phyloP scores from a whole-genome alignment of 1,140 invertebrate species.

The Pararge aegeria region DNA sequence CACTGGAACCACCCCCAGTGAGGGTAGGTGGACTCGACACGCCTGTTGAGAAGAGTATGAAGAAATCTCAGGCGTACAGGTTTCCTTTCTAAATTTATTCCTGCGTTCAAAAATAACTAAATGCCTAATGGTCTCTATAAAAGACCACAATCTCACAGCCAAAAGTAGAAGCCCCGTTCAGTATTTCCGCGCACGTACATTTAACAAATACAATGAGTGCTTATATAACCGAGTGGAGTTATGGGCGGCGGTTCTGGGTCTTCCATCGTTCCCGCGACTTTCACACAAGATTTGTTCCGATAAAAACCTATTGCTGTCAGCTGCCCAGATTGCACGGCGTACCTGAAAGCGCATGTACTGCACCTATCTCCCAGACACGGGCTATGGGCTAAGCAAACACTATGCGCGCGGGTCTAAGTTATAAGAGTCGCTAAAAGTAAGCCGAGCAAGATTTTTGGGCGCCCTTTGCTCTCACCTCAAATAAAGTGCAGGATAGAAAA shows the following conservation, averaged over 20 bases:
- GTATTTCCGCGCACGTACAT: not conserved
- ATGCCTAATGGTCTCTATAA: too few relatives aligned
- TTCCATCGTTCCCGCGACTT: conserved; percentile 55
- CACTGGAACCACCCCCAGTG: too few relatives aligned
- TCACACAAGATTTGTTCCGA: conserved; percentile 71
- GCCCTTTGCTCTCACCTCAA: too few relatives aligned
- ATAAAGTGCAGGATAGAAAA: too few relatives aligned
- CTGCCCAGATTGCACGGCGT: conserved; percentile 61
- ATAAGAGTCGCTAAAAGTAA: not conserved
- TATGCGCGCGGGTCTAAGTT: conserved; percentile 34
- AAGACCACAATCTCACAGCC: not conserved
- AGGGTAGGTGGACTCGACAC: too few relatives aligned
- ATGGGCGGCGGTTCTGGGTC: conserved; percentile 33
- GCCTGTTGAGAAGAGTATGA: too few relatives aligned
- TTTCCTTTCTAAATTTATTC: too few relatives aligned
- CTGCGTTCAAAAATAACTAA: too few relatives aligned
- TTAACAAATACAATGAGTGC: conserved; percentile 12
- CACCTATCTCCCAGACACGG: conserved; percentile 72
- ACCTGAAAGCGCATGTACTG: conserved; percentile 76
- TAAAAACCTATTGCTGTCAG: conserved; percentile 77
- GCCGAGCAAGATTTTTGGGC: too few relatives aligned
- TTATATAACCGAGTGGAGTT: conserved; percentile 23
- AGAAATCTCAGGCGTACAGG: too few relatives aligned
- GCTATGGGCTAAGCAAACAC: conserved; percentile 70
- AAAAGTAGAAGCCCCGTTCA: not conserved